phyloP scores from a whole-genome alignment of 2,113 vertebrate genomes.

The Sigmodon hispidus region DNA sequence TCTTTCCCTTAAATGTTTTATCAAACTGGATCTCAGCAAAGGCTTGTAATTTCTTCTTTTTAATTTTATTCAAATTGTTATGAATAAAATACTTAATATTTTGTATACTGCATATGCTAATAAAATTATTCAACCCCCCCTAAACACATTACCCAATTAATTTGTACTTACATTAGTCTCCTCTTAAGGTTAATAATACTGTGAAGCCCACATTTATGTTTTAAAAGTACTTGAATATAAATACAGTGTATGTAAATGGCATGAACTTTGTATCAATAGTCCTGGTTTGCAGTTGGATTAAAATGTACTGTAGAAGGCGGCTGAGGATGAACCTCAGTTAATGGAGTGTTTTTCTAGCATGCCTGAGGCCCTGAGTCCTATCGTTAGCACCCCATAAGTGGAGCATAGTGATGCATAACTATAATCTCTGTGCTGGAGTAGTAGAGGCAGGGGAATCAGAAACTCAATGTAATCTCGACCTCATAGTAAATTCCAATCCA shows the following conservation, averaged over 20 bases:
- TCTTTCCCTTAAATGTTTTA: not conserved
- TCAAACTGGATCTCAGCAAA: not conserved
- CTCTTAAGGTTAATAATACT: not conserved
- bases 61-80: constrained; percentile 28
- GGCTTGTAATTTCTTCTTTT: not conserved
- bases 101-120: not conserved
- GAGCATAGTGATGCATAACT: not conserved
- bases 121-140: not conserved
- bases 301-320: not conserved
- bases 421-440: too few relatives aligned
- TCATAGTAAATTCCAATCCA: not conserved
- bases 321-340: not conserved
- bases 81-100: not conserved
- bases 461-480: not conserved
- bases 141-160: not conserved
- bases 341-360: not conserved
- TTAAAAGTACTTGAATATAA: not conserved
- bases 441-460: not conserved
- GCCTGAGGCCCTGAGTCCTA: not conserved
- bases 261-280: not conserved
- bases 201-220: not conserved
- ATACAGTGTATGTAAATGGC: not conserved
- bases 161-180: not conserved
- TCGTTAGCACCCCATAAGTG: not conserved
- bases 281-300: not conserved